Evolutionary conservation across 2,888 invertebrate genomes (phyloP).

Genomic region (Trachelus stipa): DNA sequence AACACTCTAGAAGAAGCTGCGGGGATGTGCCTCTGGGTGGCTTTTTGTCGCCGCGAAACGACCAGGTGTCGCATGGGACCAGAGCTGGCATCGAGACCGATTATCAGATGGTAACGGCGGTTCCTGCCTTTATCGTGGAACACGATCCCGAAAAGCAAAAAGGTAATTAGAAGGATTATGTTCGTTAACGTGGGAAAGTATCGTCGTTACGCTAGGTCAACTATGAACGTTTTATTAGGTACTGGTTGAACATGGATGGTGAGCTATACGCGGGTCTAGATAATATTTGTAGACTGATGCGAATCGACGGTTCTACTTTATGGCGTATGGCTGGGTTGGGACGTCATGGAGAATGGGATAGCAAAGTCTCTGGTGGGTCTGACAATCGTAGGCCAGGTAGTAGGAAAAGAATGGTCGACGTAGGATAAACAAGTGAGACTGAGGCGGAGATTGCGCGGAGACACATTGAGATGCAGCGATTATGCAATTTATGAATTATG

Average conservation of each 20-base stretch:
- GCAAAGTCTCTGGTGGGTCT: neutral
- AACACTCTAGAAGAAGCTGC: slow-evolving; percentile 58
- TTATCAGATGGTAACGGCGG: slow-evolving; percentile 81
- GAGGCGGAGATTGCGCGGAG: neutral
- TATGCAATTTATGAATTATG: slow-evolving; percentile 37
- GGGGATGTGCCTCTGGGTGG: slow-evolving; percentile 14
- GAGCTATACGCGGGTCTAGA: neutral
- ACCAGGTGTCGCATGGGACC: slow-evolving; percentile 30
- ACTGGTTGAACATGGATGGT: neutral
- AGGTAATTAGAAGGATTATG: slow-evolving; percentile 57
- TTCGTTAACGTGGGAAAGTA: neutral
- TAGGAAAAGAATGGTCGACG: neutral
- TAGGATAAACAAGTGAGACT: neutral
- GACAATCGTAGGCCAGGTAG: neutral
- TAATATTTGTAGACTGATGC: neutral
- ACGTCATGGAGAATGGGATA: neutral
- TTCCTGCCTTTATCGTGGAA: slow-evolving; percentile 82
- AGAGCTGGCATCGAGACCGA: slow-evolving; percentile 63
- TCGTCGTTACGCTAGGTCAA: neutral
- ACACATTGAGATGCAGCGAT: slow-evolving; percentile 27
- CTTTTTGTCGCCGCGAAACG: slow-evolving; percentile 33
- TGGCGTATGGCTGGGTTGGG: neutral
- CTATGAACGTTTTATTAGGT: neutral
- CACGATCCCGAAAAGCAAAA: slow-evolving; percentile 73
- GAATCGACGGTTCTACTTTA: neutral